Evolutionary conservation across 2,113 vertebrate species (phyloP).

Genomic region (Misgurnus mizolepis): DNA sequence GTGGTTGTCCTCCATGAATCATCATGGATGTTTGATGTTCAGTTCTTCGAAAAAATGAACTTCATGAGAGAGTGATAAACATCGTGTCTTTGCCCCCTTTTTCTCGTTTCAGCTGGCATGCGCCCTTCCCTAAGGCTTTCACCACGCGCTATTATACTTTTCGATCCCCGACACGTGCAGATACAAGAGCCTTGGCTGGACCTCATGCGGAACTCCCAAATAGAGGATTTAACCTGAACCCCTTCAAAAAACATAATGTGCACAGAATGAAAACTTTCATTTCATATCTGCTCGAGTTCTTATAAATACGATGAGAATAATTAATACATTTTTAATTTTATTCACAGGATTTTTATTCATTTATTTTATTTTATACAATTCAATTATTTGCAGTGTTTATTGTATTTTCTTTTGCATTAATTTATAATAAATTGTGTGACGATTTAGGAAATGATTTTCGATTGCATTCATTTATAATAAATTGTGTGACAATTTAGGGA

Average conservation of each 20-base stretch:
- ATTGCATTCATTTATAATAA: too few species aligned
- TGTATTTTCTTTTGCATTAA: too few species aligned
- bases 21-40: not conserved
- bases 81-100: constrained; percentile 16
- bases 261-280: constrained; percentile 44
- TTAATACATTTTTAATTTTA: too few species aligned
- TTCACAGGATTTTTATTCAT: too few species aligned
- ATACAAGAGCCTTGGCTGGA: constrained; percentile 65
- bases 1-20: constrained; percentile 6
- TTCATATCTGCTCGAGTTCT: not conserved
- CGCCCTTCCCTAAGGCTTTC: constrained; percentile 56
- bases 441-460: too few species aligned
- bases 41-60: constrained; percentile 24
- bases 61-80: constrained; percentile 35
- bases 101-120: constrained; percentile 55
- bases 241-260: constrained; percentile 62
- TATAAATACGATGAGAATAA: too few species aligned
- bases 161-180: constrained; percentile 69
- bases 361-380: too few species aligned
- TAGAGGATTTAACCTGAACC: constrained; percentile 67
- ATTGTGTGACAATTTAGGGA: too few species aligned
- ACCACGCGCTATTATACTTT: constrained; percentile 54
- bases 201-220: constrained; percentile 69
- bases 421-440: too few species aligned
- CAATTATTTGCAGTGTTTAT: too few species aligned